Evolutionary conservation across 2,888 invertebrate genomes (phyloP).

Genomic region (Peribatodes rhomboidaria): DNA sequence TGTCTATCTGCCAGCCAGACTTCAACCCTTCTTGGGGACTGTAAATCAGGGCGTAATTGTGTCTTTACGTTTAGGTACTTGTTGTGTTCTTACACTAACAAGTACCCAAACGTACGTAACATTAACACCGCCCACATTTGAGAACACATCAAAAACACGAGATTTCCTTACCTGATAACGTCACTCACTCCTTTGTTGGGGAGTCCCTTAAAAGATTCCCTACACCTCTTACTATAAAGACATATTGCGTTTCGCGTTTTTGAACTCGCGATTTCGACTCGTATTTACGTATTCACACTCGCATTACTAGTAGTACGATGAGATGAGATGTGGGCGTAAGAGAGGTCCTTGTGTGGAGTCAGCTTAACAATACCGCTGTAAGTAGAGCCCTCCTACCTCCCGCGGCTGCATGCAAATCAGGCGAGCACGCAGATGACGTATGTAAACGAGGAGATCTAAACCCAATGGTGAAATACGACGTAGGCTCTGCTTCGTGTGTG

Average conservation of each 20-base stretch:
- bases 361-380: conserved; percentile 76
- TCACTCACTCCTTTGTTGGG: conserved; percentile 75
- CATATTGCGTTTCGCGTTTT: conserved; percentile 86
- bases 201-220: conserved; percentile 78
- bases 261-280: conserved; percentile 84
- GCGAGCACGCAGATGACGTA: conserved; percentile 70
- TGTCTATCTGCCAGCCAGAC: no score
- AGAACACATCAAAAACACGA: conserved; percentile 71
- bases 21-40: no score
- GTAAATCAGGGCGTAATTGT: not conserved
- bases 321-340: conserved; percentile 80
- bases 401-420: conserved; percentile 68
- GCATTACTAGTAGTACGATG: conserved; percentile 82
- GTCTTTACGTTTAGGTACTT: no score
- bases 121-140: conserved; percentile 55
- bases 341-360: conserved; percentile 71
- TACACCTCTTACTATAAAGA: conserved; percentile 81
- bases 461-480: conserved; percentile 76
- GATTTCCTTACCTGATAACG: conserved; percentile 74
- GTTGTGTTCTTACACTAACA: no score
- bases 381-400: conserved; percentile 62
- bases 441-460: conserved; percentile 75
- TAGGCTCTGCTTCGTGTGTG: conserved; percentile 78
- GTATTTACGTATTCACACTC: conserved; percentile 86
- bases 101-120: not conserved